Conservation (phyloP, 2,113 vertebrate species). For the Trematocara zebra region DNA sequence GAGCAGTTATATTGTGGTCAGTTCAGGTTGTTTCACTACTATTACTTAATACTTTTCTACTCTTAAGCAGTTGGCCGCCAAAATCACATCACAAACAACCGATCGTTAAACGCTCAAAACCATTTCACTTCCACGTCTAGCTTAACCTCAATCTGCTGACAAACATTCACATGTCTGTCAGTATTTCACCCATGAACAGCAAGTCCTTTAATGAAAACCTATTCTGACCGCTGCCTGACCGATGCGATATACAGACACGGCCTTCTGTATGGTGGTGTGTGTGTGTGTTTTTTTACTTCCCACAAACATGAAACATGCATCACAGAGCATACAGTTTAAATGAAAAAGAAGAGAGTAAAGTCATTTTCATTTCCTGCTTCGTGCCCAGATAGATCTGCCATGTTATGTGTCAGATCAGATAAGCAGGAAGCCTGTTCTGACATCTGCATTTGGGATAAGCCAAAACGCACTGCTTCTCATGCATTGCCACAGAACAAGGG, state of each 20-base stretch:
- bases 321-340: not conserved
- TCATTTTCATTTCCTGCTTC: conserved; percentile 25
- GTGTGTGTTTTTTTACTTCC: not conserved
- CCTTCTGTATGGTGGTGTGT: not conserved
- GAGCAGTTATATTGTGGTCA: not conserved
- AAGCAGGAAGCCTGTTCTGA: conserved; percentile 78
- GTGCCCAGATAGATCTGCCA: conserved; percentile 73
- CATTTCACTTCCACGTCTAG: not conserved
- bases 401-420: conserved; percentile 82
- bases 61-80: not conserved
- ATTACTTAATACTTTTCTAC: not conserved
- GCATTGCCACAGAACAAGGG: not conserved
- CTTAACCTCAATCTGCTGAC: not conserved
- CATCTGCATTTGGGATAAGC: conserved; percentile 74
- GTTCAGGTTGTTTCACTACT: not conserved
- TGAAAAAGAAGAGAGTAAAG: not conserved
- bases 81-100: conserved; percentile 10
- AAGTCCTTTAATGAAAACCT: not conserved
- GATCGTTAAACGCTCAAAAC: not conserved
- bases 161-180: not conserved
- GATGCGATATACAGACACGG: not conserved
- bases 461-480: conserved; percentile 9
- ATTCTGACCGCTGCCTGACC: not conserved
- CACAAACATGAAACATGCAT: conserved; percentile 4
- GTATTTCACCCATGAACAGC: not conserved